Evolutionary conservation across 30 jellyfish, hydroid and myxozoan genomes (phyloP), one percentile per base, ranked within the genome.

Genomic region (Catostylus mosaicus): DNA sequence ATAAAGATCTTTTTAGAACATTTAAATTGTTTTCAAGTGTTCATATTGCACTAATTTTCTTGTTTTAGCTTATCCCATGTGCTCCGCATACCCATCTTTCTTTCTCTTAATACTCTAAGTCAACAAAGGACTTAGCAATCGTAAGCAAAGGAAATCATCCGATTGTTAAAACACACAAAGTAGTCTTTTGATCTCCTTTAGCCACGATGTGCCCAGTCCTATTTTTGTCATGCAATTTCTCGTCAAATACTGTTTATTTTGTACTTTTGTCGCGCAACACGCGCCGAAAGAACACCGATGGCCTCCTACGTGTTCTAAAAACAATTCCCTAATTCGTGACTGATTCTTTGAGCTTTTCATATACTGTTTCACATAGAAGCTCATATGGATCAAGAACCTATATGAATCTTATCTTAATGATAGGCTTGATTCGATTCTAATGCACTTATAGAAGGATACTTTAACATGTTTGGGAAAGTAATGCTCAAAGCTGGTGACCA

Each of bases 321-420:
- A 52, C 67, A 52, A 20, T 10, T 10, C 19, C 8, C 7, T 52
- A 52, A 52, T n/a, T 52, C 23, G 29, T 4, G 6, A 7, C 29
- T 52, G 67, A 52, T 52, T 4, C 67, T 52, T 7, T 59, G 6
- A 23, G 71, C 3, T 37, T 59, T n/a, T 2, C 24, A 3, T 59
- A 27, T 59, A 16, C 38, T 3, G 18, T 59, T 59, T 7, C 5
- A 59, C 36, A 33, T 61, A 87, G 98, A 93, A 50, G 76, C 87
- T 1, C 89, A 40, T 40, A 14, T 40, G 54, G 54, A 40, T 40
- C 14, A 5, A 40, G 14, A 14, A 40, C 14, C 54, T 40, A 40
- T 4, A 27, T 16, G n/a, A n/a, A n/a, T n/a, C n/a, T n/a, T n/a
- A n/a, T n/a, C n/a, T n/a, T n/a, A n/a, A n/a, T n/a, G n/a, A n/a